Conservation (phyloP, 2,888 invertebrate species). For the Deilephila porcellus region DNA sequence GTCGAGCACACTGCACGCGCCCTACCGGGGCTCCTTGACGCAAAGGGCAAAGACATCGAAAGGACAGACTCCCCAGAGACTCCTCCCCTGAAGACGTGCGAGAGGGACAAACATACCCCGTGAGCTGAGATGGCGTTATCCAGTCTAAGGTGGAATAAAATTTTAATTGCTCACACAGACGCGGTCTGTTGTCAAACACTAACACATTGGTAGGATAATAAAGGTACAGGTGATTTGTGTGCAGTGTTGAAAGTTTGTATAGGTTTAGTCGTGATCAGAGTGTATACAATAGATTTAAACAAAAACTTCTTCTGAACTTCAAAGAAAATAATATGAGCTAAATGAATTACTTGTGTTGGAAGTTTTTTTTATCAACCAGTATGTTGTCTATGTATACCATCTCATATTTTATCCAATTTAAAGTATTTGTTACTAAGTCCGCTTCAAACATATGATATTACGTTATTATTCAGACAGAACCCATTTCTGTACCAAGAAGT, state of each 20-base stretch:
- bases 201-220: slow-evolving; percentile 55
- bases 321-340: too few species aligned
- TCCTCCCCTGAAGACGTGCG: slow-evolving; percentile 81
- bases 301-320: too few species aligned
- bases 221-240: slow-evolving; percentile 4
- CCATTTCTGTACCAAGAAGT: too few species aligned
- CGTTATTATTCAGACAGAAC: too few species aligned
- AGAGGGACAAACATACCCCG: slow-evolving; percentile 68
- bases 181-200: slow-evolving; percentile 58
- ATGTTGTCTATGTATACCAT: too few species aligned
- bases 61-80: slow-evolving; percentile 88
- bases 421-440: too few species aligned
- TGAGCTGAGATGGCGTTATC: slow-evolving; percentile 61
- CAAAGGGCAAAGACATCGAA: slow-evolving; percentile 86
- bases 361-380: too few species aligned
- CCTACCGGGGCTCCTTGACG: slow-evolving; percentile 80
- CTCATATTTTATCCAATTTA: too few species aligned
- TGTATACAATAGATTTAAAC: too few species aligned
- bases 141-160: slow-evolving; percentile 83
- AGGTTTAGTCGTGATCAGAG: not conserved
- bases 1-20: slow-evolving; percentile 65
- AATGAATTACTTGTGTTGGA: too few species aligned
- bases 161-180: slow-evolving; percentile 83
- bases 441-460: too few species aligned
- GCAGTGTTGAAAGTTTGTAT: slow-evolving; percentile 20